These are phyloP conservation scores for Alouatta palliata DNA, from an alignment of 2,113 vertebrate species.

Conservation along the genomic window DNA sequence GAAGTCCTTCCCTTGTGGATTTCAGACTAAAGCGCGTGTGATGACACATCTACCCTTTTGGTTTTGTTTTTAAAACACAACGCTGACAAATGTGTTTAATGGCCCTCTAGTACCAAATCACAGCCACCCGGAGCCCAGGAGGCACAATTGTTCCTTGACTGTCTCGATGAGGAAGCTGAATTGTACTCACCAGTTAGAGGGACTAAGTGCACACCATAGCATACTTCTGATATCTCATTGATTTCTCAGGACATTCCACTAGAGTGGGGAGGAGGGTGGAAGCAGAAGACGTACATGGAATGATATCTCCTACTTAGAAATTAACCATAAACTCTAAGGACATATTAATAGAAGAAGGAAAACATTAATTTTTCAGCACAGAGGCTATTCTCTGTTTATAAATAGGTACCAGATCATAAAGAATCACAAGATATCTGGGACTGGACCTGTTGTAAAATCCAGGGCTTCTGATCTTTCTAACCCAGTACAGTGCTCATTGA, in stretches of 20 bases:
- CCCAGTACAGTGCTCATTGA: too few species aligned
- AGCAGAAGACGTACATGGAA: not conserved
- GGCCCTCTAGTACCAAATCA: not conserved
- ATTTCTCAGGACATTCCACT: not conserved
- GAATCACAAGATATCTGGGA: not conserved
- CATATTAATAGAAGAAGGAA: not conserved
- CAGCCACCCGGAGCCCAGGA: not conserved
- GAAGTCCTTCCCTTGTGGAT: slow-evolving; percentile 71
- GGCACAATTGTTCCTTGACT: not conserved
- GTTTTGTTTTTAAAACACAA: slow-evolving; percentile 60
- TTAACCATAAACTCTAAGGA: not conserved
- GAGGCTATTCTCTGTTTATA: not conserved
- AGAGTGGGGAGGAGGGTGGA: not conserved
- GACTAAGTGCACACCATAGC: not conserved
- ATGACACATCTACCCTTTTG: slow-evolving; percentile 54
- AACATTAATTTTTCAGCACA: not conserved
- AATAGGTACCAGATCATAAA: not conserved
- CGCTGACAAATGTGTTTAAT: slow-evolving; percentile 57
- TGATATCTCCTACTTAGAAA: not conserved
- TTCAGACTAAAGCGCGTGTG: slow-evolving; percentile 49
- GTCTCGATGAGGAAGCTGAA: not conserved
- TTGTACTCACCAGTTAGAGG: not conserved
- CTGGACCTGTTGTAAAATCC: not conserved
- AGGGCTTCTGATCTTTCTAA: not conserved
- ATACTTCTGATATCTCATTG: not conserved